Evolutionary conservation across 1,140 invertebrate species (phyloP), one percentile per base, ranked within the genome.

Genomic region (Drosophila rufa): DNA sequence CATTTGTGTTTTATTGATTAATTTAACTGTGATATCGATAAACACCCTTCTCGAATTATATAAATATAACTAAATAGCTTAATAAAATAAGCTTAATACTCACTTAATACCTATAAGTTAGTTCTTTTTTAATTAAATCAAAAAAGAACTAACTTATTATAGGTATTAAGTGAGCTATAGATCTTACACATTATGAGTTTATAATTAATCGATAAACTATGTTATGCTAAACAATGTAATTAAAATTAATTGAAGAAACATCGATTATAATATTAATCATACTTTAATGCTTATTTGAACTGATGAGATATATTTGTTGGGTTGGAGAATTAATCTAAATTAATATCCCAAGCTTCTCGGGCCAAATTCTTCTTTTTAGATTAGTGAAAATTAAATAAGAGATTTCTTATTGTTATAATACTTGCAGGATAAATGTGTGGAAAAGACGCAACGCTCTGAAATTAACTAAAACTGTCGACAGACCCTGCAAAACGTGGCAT

Each of bases 401-500:
- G 6, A 30, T 0, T 30, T 8, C n/a, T 30, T 0, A 30, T 36
- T 1, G 7, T 8, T 2, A 43, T 45, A 19, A 46, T 53, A 43
- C n/a, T 12, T 62, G 17, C n/a, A 55, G 33, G 47, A 27, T 22
- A 56, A 64, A 70, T 82, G 69, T 74, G 79, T 77, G 79, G 71
- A 66, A 74, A 78, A 71, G 62, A 73, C 76, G 57, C 66, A 68
- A 55, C 62, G 59, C 66, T 79, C 51, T 71, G 66, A 78, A 87
- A 87, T 87, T 89, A 87, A 83, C 84, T 89, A 74, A 89, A 84
- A 84, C 84, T 84, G 84, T 89, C 73, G 84, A 89, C 84, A 89
- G 77, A 47, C 50, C 36, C 42, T 47, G 53, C 75, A 69, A 67
- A 67, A 67, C 27, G 43, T 59, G 45, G 25, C 30, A 48, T 71